These are phyloP conservation scores for Cryptomyrus ogoouensis DNA, from an alignment of 2,113 vertebrate species.

Conservation along the genomic window DNA sequence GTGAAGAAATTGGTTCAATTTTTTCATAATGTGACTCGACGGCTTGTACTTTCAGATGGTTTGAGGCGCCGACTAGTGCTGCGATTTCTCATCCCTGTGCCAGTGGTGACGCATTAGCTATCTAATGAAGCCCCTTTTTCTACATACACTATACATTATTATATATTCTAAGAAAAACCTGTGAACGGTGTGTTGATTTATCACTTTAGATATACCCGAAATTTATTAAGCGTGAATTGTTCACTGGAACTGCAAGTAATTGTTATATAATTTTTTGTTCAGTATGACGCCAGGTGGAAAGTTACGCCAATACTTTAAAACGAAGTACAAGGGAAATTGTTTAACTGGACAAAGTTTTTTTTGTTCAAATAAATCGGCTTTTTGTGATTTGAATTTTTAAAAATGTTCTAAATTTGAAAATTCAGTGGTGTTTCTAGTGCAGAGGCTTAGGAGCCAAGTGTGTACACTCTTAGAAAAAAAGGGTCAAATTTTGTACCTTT, in stretches of 20 bases:
- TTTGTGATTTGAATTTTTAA: too few relatives aligned
- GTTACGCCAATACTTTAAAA: not conserved
- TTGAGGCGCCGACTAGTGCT: conserved; percentile 30
- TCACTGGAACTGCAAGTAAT: not conserved
- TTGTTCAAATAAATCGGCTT: not conserved
- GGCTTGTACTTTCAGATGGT: conserved; percentile 2
- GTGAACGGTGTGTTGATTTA: not conserved
- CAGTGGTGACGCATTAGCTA: not conserved
- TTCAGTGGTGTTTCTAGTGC: too few relatives aligned
- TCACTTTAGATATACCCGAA: not conserved
- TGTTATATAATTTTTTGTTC: not conserved
- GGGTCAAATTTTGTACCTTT: too few relatives aligned
- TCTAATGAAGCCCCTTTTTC: not conserved
- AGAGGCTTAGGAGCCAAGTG: too few relatives aligned
- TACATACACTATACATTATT: not conserved
- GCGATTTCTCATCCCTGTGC: not conserved
- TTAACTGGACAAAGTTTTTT: not conserved
- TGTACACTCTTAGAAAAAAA: too few relatives aligned
- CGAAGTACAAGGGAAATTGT: not conserved
- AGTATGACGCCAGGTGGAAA: not conserved
- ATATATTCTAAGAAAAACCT: not conserved
- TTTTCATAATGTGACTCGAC: not conserved
- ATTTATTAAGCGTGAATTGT: not conserved
- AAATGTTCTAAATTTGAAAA: too few relatives aligned
- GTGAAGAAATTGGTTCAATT: not conserved